phyloP scores from a whole-genome alignment of 1,140 invertebrate species.

The Achatina immaculata region DNA sequence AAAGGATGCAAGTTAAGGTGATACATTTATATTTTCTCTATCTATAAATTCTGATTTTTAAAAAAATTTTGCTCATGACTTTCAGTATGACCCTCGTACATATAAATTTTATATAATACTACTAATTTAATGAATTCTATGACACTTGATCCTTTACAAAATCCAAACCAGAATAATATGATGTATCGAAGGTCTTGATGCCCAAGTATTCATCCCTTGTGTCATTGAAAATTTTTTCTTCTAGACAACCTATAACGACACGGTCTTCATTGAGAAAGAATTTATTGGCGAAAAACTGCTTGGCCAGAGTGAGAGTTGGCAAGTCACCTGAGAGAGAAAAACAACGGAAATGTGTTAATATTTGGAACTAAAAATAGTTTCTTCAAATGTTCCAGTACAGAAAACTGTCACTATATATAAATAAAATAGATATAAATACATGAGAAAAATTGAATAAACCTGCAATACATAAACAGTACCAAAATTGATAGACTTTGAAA shows the following conservation, averaged over 20 bases:
- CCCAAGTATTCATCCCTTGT: conserved; percentile 49
- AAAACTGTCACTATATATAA: neutral
- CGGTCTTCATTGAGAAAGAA: conserved; percentile 59
- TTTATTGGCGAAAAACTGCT: conserved; percentile 67
- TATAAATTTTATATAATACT: too few species aligned
- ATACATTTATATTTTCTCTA: too few species aligned
- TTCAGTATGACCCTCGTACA: too few species aligned
- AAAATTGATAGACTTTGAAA: too few species aligned
- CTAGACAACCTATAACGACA: conserved; percentile 61
- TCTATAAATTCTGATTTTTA: too few species aligned
- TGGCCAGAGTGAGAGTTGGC: conserved; percentile 40
- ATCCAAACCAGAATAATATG: too few species aligned
- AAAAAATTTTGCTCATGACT: too few species aligned
- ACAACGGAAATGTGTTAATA: neutral
- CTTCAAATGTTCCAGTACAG: neutral
- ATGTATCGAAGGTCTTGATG: too few species aligned
- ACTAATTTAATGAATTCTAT: too few species aligned
- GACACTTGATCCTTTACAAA: too few species aligned
- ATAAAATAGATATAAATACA: neutral
- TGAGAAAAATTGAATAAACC: neutral
- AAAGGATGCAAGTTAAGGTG: too few species aligned
- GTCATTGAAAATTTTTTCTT: conserved; percentile 54
- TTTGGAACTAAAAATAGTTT: neutral
- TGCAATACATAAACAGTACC: neutral
- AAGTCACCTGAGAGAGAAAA: conserved; percentile 53